Percentiles rank a stretch among this genome's conserved stretches.
phyloP scores from a whole-genome alignment of 2,888 invertebrate genomes.

The Agrypnus murinus region DNA sequence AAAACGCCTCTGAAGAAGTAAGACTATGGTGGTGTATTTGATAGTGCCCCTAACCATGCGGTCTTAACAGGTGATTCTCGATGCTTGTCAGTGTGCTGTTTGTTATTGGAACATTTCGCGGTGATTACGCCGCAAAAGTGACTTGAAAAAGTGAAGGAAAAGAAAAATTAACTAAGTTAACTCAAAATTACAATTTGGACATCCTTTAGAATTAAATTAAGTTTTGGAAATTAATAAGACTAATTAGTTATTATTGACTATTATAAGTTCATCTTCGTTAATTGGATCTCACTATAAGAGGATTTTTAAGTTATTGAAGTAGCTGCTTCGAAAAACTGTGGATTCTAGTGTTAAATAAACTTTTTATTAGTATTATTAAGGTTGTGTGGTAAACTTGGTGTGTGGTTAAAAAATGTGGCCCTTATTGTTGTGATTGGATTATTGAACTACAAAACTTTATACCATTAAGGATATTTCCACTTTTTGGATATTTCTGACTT shows the following conservation, averaged over 20 bases:
- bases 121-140: background rate
- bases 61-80: constrained; percentile 48
- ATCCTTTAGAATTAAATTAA: constrained; percentile 14
- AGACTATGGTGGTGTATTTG: constrained; percentile 56
- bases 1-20: constrained; percentile 66
- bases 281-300: constrained; percentile 15
- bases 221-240: constrained; percentile 14
- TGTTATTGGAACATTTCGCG: background rate
- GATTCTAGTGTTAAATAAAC: background rate
- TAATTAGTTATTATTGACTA: no score
- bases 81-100: constrained; percentile 21
- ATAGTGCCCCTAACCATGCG: constrained; percentile 44
- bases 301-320: background rate
- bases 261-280: constrained; percentile 5
- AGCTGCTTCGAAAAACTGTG: background rate
- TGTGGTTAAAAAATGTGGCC: background rate
- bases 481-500: constrained; percentile 22
- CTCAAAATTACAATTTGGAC: constrained; percentile 33
- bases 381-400: constrained; percentile 19
- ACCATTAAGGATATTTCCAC: constrained; percentile 24
- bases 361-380: no score
- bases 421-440: constrained; percentile 10
- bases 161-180: background rate
- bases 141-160: constrained; percentile 17
- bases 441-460: constrained; percentile 1